These are phyloP conservation scores for Autographa gamma DNA, from an alignment of 2,888 invertebrate genomes.

Conservation along the genomic window DNA sequence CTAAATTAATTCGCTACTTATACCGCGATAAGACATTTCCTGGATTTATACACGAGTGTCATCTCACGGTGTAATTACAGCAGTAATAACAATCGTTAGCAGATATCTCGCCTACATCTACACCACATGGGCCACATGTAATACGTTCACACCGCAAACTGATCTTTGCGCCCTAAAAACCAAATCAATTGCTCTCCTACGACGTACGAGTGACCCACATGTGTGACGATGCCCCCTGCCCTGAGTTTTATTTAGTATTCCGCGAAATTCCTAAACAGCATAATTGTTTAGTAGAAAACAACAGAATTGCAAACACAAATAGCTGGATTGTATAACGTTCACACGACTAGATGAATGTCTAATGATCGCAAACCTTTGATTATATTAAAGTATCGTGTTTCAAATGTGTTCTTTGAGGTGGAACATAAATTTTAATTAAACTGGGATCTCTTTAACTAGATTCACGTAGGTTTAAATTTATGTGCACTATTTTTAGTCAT, in stretches of 20 bases:
- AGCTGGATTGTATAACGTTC: constrained; percentile 33
- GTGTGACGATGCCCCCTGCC: constrained; percentile 62
- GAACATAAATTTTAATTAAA: constrained; percentile 46
- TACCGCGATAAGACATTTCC: constrained; percentile 23
- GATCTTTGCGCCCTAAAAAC: constrained; percentile 76
- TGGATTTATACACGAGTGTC: constrained; percentile 54
- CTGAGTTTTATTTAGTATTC: constrained; percentile 56
- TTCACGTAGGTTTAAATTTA: constrained; percentile 15
- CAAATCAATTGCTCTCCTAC: constrained; percentile 62
- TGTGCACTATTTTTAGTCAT: constrained; percentile 20
- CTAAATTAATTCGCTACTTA: constrained; percentile 34
- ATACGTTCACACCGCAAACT: constrained; percentile 62
- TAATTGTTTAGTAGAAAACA: constrained; percentile 24
- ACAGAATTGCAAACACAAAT: constrained; percentile 23
- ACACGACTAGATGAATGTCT: constrained; percentile 38
- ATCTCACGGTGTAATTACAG: constrained; percentile 65
- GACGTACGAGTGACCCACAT: constrained; percentile 60
- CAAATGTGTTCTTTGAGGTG: constrained; percentile 30
- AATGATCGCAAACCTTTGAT: constrained; percentile 45
- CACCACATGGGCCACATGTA: constrained; percentile 64
- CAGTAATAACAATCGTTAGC: constrained; percentile 55
- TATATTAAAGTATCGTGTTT: constrained; percentile 42
- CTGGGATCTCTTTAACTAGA: constrained; percentile 34
- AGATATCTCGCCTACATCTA: constrained; percentile 62
- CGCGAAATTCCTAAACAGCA: constrained; percentile 38